phyloP scores from a whole-genome alignment of 2,797 vertebrate species.

The Fringilla coelebs region DNA sequence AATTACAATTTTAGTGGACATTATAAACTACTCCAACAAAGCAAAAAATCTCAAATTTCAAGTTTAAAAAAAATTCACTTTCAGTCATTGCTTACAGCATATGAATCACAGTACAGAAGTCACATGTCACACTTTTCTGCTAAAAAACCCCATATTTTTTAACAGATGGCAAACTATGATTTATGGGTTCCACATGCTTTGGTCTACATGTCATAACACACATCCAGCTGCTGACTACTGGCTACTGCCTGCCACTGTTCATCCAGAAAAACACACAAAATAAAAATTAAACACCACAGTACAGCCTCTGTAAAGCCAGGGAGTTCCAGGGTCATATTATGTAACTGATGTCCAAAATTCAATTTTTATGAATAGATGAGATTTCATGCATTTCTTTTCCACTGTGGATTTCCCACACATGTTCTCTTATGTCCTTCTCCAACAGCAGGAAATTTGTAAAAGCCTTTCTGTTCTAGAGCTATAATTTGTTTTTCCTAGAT shows the following conservation, averaged over 20 bases:
- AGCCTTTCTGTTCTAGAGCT: neutral
- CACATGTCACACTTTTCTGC: neutral
- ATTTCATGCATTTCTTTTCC: neutral
- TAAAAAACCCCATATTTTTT: neutral
- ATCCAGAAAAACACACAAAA: neutral
- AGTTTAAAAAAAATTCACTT: neutral
- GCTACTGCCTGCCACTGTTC: neutral
- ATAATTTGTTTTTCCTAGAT: neutral
- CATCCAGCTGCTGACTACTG: neutral
- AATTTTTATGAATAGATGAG: neutral
- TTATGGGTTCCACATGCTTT: neutral
- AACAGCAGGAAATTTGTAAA: neutral
- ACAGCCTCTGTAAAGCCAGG: neutral
- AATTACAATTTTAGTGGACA: neutral
- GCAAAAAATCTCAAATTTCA: neutral
- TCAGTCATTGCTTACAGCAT: neutral
- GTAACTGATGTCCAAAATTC: neutral
- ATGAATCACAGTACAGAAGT: neutral
- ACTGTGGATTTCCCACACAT: neutral
- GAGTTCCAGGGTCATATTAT: neutral
- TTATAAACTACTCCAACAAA: neutral
- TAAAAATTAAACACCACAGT: neutral
- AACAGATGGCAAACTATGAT: neutral
- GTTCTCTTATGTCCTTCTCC: neutral
- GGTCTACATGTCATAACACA: neutral